Conservation (phyloP, 2,888 invertebrate genomes). For the Linnaemya tessellans region DNA sequence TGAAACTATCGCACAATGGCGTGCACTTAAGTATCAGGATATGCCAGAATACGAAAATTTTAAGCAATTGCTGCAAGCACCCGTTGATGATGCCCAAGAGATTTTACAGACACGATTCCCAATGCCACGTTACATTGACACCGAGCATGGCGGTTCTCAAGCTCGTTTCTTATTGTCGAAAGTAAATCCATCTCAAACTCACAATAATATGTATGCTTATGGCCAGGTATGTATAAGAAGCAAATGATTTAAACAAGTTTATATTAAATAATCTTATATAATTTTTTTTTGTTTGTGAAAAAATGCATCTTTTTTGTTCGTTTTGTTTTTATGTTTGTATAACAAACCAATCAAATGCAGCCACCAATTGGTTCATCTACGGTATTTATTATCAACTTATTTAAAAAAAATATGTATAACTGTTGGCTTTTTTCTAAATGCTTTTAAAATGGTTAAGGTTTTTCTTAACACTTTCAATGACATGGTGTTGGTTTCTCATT, state of each 20-base stretch:
- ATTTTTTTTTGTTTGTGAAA: constrained; percentile 68
- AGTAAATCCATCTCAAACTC: constrained; percentile 99
- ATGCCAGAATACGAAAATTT: constrained; percentile 99
- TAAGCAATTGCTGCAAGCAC: constrained; percentile 95
- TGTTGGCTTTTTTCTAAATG: constrained; percentile 34
- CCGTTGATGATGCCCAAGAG: constrained; percentile 98
- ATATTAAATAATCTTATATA: constrained; percentile 65
- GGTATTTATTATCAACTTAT: constrained; percentile 79
- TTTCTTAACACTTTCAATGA: neutral
- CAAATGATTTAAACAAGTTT: constrained; percentile 51
- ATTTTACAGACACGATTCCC: constrained; percentile 98
- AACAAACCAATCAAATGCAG: constrained; percentile 75
- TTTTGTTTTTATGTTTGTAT: constrained; percentile 60
- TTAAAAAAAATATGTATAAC: constrained; percentile 28
- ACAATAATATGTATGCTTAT: constrained; percentile 99
- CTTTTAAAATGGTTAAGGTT: constrained; percentile 58
- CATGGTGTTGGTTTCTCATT: constrained; percentile 52
- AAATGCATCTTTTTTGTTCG: constrained; percentile 67
- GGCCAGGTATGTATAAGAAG: constrained; percentile 86
- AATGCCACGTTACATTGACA: constrained; percentile 99
- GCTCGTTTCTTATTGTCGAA: constrained; percentile 98
- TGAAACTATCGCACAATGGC: constrained; percentile 99
- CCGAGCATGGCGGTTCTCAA: constrained; percentile 99
- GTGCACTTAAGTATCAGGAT: constrained; percentile 97
- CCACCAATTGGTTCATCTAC: constrained; percentile 82